These are phyloP conservation scores for Polylopha cassiicola DNA, from an alignment of 2,888 invertebrate genomes.

Conservation along the genomic window DNA sequence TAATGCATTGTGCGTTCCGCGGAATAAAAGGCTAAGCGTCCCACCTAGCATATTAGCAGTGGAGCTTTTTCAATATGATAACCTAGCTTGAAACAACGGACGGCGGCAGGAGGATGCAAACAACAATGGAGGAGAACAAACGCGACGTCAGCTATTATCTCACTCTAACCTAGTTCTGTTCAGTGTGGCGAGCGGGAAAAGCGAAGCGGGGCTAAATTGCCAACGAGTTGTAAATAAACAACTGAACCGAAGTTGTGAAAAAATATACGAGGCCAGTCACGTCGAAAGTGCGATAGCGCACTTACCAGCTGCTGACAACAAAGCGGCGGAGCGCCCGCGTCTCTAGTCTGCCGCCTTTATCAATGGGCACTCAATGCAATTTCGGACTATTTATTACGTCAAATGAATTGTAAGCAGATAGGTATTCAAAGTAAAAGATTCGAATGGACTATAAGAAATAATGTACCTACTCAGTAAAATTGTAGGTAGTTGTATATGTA, in stretches of 20 bases:
- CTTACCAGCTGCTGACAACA: constrained; percentile 22
- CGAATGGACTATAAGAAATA: too few relatives aligned
- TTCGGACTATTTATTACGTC: too few relatives aligned
- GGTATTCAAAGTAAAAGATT: too few relatives aligned
- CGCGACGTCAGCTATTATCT: constrained; percentile 53
- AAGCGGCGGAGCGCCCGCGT: constrained; percentile 3
- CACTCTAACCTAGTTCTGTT: constrained; percentile 54
- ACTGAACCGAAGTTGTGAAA: constrained; percentile 35
- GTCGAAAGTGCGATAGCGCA: constrained; percentile 32
- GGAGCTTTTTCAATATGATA: constrained; percentile 23
- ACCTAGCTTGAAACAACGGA: constrained; percentile 27
- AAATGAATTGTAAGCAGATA: too few relatives aligned
- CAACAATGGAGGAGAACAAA: constrained; percentile 49
- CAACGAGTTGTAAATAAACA: constrained; percentile 42
- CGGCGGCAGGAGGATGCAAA: constrained; percentile 45
- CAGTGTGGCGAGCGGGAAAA: constrained; percentile 36
- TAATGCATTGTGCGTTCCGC: constrained; percentile 10
- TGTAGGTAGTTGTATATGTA: too few relatives aligned
- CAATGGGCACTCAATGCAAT: background rate
- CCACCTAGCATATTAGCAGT: constrained; percentile 18
- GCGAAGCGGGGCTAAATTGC: constrained; percentile 46
- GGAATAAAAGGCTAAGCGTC: constrained; percentile 20
- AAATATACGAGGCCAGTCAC: constrained; percentile 31
- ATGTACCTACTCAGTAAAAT: too few relatives aligned
- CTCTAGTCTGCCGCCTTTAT: background rate